Evolutionary conservation across 2,888 invertebrate species (phyloP), one percentile per base, ranked within the genome.

Genomic region (Drosophila meridiana): DNA sequence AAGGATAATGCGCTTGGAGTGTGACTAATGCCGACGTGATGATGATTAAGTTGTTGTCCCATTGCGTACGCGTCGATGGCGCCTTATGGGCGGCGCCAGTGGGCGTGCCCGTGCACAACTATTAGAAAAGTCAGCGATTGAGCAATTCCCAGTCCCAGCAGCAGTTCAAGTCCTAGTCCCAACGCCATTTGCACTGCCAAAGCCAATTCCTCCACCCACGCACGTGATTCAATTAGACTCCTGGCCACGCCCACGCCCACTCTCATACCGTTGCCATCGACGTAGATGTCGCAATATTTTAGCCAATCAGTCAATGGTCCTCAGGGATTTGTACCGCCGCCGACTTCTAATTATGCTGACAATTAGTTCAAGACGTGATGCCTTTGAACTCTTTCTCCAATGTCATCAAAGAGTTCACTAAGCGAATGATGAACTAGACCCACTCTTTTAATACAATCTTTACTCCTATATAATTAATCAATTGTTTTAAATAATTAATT

Each of bases 21-120:
- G 87, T 90, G 87, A 87, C 88, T 87, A 87, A 87, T 87, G 90
- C 58, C 68, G 74, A 73, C 82, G 77, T 88, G 89, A 88, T 86
- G 89, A 88, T 88, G 90, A 87, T 87, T 87, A 88, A 87, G 86
- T 82, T 82, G 90, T 80, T 80, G 73, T 83, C 68, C 76, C 82
- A 74, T 43, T 69, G 81, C 61, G 83, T 73, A 76, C 73, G 68
- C 73, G 61, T 69, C 76, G 69, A 82, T 78, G 78, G 83, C 74
- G 80, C 40, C 80, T 58, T 55, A 8, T 11, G 50, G 60, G 52
- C 73, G 73, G 43, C 69, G 38, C 63, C 40, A 52, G 47, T 76
- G 67, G 78, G 83, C 69, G 83, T 80, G 68, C 9, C 73, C 6
- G 20, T 43, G 70, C 42, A 61, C 45, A 78, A 76, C 76, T 83